Evolutionary conservation across 1,140 invertebrate species (phyloP), one percentile per base, ranked within the genome.

Genomic region (Carposina sasakii): DNA sequence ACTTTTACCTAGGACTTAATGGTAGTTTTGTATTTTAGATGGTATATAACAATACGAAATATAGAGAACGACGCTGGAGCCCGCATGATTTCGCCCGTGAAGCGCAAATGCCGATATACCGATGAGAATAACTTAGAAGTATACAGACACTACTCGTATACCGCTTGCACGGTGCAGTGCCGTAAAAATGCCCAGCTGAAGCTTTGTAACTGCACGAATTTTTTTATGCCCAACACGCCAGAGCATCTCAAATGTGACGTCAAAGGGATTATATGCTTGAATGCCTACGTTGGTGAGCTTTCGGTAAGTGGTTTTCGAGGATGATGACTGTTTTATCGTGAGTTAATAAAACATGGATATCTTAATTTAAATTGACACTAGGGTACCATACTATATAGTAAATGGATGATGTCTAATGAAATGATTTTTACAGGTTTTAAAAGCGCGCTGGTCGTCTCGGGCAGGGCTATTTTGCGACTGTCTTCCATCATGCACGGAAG

Each of bases 131-230:
- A 85, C 42, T 64, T 91, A 26, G 73, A 89, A 13, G 88, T 90
- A 0, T 90, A 90, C 66, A 76, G 69, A 0, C 83, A 87, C 56
- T 91, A 92, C 48, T 91, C 90, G 20, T 91, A 91, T 57, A 90
- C 88, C 10, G 89, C 90, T 0, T 92, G 91, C 58, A 89, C 89
- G 0, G 89, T 91, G 0, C 88, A 91, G 55, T 92, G 91, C 50
- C 82, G 90, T 20, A 89, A 88, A 57, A 82, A 88, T 42, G 87
- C 88, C 0, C 90, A 91, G 55, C 58, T 90, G 16, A 56, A 76
- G 17, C 54, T 87, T 1, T 92, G 91, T 57, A 90, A 90, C 52
- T 92, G 91, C 67, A 89, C 88, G 2, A 90, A 89, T 43, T 90
- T 90, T 67, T 84, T 91, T 44, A 90, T 89, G 60, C 91, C 90